phyloP scores from a whole-genome alignment of 2,888 invertebrate species.

The Epiblema foenella region DNA sequence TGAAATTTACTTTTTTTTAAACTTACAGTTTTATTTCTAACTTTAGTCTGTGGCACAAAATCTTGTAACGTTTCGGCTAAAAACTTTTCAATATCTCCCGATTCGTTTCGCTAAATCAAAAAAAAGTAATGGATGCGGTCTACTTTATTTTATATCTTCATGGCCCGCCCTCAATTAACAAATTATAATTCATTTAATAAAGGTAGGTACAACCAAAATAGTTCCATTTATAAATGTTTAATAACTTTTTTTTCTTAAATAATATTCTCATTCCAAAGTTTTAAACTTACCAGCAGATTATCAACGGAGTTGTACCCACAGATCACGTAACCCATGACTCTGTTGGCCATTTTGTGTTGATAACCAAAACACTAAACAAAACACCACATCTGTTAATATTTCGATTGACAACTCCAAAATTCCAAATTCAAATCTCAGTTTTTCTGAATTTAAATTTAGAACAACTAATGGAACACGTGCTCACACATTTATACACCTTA shows the following conservation, averaged over 20 bases:
- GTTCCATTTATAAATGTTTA: not conserved
- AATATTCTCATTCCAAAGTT: not conserved
- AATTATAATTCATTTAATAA: no score
- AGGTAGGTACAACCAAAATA: no score
- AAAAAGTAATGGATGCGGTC: not conserved
- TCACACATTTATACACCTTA: conserved; percentile 27
- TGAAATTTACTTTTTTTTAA: not conserved
- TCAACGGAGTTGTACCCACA: conserved; percentile 86
- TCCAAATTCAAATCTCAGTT: conserved; percentile 28
- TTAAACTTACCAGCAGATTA: conserved; percentile 81
- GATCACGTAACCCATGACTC: conserved; percentile 84
- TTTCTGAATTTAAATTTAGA: conserved; percentile 41
- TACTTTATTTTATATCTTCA: not conserved
- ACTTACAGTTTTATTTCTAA: no score
- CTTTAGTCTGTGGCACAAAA: no score
- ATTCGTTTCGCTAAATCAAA: not conserved
- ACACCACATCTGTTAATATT: conserved; percentile 46
- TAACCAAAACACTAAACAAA: conserved; percentile 51
- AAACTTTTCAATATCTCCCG: not conserved
- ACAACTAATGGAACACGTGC: conserved; percentile 37
- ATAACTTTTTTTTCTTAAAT: not conserved
- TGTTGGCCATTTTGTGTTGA: conserved; percentile 71
- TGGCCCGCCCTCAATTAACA: no score
- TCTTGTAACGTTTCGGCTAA: no score
- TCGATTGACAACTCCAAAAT: conserved; percentile 27